A percentile compares a stretch with the other conserved stretches of the same genome.
Evolutionary conservation across 2,797 vertebrate genomes (phyloP).

Genomic region (Pitangus sulphuratus): DNA sequence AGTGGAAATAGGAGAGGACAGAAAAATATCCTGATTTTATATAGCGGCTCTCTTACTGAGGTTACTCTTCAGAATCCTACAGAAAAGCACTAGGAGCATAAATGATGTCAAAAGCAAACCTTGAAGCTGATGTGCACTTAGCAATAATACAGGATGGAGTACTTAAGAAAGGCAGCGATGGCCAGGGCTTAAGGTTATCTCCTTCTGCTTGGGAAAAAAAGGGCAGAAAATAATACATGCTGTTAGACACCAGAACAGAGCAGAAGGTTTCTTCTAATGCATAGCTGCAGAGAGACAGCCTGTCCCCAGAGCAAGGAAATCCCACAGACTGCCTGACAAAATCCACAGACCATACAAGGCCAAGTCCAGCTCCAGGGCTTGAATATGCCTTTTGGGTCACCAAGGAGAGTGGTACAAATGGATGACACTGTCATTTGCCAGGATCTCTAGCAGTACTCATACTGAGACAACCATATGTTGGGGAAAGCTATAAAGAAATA

Average conservation of each 20-base stretch:
- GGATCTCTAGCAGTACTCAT: not conserved
- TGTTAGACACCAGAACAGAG: not conserved
- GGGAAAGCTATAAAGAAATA: not conserved
- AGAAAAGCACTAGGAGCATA: not conserved
- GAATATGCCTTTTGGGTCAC: not conserved
- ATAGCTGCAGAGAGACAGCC: not conserved
- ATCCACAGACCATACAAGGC: not conserved
- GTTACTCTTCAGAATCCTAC: not conserved
- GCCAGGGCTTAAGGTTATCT: constrained; percentile 23
- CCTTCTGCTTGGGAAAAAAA: not conserved
- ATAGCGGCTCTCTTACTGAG: not conserved
- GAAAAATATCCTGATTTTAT: not conserved
- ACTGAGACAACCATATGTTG: not conserved
- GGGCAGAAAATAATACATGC: not conserved
- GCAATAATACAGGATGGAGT: not conserved
- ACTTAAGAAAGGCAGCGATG: not conserved
- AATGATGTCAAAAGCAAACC: not conserved
- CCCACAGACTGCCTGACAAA: not conserved
- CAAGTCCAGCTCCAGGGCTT: not conserved
- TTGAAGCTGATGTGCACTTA: not conserved
- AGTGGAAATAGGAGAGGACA: not conserved
- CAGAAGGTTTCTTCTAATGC: not conserved
- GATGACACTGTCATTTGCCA: not conserved
- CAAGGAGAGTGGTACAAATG: not conserved
- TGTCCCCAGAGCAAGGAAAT: not conserved